These are phyloP conservation scores for Sminthurinus signatus DNA, from an alignment of 1,140 invertebrate genomes.

Conservation along the genomic window DNA sequence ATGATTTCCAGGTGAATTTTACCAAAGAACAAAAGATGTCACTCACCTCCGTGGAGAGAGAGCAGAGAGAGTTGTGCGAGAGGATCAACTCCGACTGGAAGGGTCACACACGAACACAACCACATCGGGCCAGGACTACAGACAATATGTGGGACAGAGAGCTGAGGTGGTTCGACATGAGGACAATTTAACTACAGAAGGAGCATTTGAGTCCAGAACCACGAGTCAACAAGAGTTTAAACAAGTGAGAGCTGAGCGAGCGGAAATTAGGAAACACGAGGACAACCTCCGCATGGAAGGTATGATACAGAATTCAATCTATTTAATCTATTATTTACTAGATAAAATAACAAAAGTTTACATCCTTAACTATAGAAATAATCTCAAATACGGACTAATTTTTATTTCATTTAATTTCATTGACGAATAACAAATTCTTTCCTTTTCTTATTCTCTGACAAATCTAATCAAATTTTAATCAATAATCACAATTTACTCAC, in stretches of 20 bases:
- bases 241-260: constrained; percentile 41
- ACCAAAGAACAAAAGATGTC: constrained; percentile 10
- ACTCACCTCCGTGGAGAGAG: constrained; percentile 48
- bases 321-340: no score
- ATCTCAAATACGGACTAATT: no score
- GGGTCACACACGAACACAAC: constrained; percentile 51
- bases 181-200: constrained; percentile 23
- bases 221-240: constrained; percentile 13
- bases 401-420: no score
- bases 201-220: background rate
- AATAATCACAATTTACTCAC: no score
- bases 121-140: constrained; percentile 31
- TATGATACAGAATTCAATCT: no score
- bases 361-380: background rate
- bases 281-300: constrained; percentile 56
- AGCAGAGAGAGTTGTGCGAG: constrained; percentile 52
- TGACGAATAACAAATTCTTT: no score
- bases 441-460: no score
- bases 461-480: no score
- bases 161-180: constrained; percentile 49
- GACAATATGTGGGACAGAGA: constrained; percentile 47
- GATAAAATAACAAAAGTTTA: no score
- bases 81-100: constrained; percentile 56
- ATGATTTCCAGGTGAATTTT: constrained; percentile 15
- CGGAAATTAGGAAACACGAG: constrained; percentile 44